Conservation (phyloP, 1,140 invertebrate species). For the Drosophila virilis region DNA sequence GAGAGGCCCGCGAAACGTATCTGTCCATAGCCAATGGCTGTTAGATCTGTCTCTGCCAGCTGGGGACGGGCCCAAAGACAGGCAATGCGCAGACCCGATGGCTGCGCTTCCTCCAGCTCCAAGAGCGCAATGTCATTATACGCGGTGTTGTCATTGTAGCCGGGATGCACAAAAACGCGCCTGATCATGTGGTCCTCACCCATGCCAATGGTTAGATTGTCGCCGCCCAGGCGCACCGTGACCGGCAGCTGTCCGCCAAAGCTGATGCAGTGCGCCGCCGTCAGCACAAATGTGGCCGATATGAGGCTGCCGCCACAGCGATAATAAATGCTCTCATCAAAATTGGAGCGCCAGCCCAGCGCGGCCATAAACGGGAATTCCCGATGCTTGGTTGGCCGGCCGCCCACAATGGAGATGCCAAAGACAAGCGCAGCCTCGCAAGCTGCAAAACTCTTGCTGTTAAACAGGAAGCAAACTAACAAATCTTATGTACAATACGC, state of each 20-base stretch:
- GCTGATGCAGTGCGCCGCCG: conserved; percentile 81
- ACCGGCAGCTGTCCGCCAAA: conserved; percentile 63
- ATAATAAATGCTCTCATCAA: conserved; percentile 56
- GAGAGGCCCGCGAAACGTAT: conserved; percentile 63
- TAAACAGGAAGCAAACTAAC: no score
- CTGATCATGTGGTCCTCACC: conserved; percentile 55
- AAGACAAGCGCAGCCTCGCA: conserved; percentile 44
- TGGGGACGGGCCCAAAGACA: conserved; percentile 49
- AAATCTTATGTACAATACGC: background rate
- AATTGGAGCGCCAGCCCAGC: conserved; percentile 73
- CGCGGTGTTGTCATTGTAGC: conserved; percentile 39
- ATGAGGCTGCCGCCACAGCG: conserved; percentile 81
- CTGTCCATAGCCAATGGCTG: conserved; percentile 76
- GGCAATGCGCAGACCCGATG: conserved; percentile 27
- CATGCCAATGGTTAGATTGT: conserved; percentile 57
- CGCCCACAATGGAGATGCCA: conserved; percentile 74
- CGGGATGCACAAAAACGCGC: conserved; percentile 61
- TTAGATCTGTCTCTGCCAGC: conserved; percentile 40
- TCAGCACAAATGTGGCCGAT: conserved; percentile 72
- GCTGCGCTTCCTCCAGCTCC: conserved; percentile 47
- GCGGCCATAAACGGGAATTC: conserved; percentile 86
- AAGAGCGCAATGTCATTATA: conserved; percentile 80
- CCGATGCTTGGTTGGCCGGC: conserved; percentile 71
- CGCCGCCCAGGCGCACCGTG: conserved; percentile 68
- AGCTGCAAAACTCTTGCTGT: conserved; percentile 20